Base-by-base conservation (phyloP, 2,797 vertebrate species). In the Propithecus perrieri region DNA sequence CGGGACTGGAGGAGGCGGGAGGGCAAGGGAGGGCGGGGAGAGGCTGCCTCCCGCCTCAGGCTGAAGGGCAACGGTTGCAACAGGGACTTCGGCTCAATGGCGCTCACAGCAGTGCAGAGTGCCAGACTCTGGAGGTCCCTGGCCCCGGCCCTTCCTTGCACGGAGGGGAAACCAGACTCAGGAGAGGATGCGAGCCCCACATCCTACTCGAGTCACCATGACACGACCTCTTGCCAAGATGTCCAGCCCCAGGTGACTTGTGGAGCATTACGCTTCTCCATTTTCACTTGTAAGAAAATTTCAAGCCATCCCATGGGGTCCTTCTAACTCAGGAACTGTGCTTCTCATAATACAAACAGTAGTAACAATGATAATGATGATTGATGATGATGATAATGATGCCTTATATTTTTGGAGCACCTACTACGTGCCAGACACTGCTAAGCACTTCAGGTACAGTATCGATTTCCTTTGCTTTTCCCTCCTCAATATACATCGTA, bases 241-340 rank as follows among this genome's bases (percentile, higher is more conserved):
- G 6, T 13, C 14, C 2, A 2, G 9, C 20, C 57, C 13, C 22
- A 18, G 22, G 46, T 1, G 11, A 63, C 30, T 14, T 8, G 0
- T 18, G 38, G 30, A 65, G 17, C 3, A 2, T 59, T 53, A 1
- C 57, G 67, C 1, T 28, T 61, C 28, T 72, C 43, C 26, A 7
- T 75, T 91, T 89, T 26, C 81, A 74, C 28, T 7, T 63, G 7
- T 26, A 59, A 33, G 69, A 67, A 86, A n/a, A 35, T 59, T 50
- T 76, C 50, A 50, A 30, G 41, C 71, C 61, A 43, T 61, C 7
- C 17, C 57, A 0, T 14, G 71, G 69, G 13, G 57, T n/a, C 75
- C 28, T 46, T 80, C 53, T 35, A 76, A 89, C 85, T 85, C 67
- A 12, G 53, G 59, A 92, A 94, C 76, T 80, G 17, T 61, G 53